Conservation (phyloP, 2,113 vertebrate species). For the Smithornis capensis region DNA sequence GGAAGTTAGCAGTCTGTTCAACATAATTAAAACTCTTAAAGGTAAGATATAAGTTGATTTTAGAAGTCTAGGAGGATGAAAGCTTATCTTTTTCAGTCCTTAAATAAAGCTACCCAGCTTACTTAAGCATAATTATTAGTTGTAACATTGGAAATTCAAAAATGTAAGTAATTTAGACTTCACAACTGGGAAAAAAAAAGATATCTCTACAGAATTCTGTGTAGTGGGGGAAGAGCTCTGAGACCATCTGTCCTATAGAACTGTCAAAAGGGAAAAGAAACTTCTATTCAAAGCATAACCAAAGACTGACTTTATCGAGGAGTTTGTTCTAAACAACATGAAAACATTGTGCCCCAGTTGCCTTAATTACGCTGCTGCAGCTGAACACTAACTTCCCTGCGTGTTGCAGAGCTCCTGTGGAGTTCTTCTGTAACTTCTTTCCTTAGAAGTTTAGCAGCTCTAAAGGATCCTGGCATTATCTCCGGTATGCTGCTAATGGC, state of each 20-base stretch:
- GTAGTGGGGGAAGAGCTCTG: background rate
- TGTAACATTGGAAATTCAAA: background rate
- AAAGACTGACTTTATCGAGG: background rate
- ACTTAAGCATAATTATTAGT: background rate
- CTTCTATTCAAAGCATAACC: background rate
- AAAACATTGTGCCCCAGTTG: conserved; percentile 9
- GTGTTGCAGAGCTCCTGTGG: background rate
- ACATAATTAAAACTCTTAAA: conserved; percentile 24
- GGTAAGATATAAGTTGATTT: background rate
- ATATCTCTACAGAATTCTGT: background rate
- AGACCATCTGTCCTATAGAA: background rate
- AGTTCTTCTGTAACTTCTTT: background rate
- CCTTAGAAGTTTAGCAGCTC: background rate
- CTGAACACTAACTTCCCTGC: background rate
- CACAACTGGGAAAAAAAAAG: background rate
- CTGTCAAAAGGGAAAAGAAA: background rate
- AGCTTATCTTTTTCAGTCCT: conserved; percentile 10
- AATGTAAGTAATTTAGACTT: background rate
- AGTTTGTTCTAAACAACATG: background rate
- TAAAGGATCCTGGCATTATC: background rate
- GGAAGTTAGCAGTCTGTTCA: background rate
- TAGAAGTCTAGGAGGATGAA: background rate
- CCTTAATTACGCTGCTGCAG: background rate
- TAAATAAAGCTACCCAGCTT: conserved; percentile 2
- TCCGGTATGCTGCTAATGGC: background rate